Base-by-base conservation (phyloP, 2,888 invertebrate genomes). In the Morinoia aosen region DNA sequence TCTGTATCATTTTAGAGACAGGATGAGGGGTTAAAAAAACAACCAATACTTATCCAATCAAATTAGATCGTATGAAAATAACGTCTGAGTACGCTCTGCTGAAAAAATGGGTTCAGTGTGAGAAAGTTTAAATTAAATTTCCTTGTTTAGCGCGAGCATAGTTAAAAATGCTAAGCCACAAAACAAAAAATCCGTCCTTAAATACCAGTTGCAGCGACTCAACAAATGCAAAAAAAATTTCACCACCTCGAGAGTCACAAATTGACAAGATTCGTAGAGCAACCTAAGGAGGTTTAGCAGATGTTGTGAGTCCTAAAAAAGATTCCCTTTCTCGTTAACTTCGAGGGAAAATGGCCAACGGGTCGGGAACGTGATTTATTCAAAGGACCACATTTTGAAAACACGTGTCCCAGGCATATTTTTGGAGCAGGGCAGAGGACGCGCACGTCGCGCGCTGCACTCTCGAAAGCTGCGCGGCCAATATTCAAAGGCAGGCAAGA, bases 401-500 rank as follows among this genome's bases (percentile, higher is more conserved):
- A 76, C 76, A 76, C 76, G 76, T 76, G 76, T 76, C 76, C 76
- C 76, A 25, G 76, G 76, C 76, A 76, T 76, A 76, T 76, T 76
- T 76, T 76, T 76, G 76, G 76, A 76, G 25, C 25, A 76, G 25
- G 8, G 76, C 10, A 76, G 76, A 33, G 25, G 48, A 48, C 48
- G 48, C 19, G 33, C 76, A 76, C 40, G 90, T 39, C 90, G 39
- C 90, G 11, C 40, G 90, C 90, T 40, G 76, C 40, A 39, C 57
- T 33, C 56, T 93, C 57, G 57, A 93, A 93, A 93, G 93, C 93
- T 33, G 93, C 57, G 25, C 33, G 93, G 93, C 33, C 93, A 93
- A 93, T 93, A 93, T 93, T 93, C 93, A 93, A 93, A 93, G 90
- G 93, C 93, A 57, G 93, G 57, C 93, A 57, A 93, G 93, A 93